Percentiles rank a stretch among this genome's conserved stretches.
phyloP scores from a whole-genome alignment of 2,113 vertebrate species.

The Rana temporaria region DNA sequence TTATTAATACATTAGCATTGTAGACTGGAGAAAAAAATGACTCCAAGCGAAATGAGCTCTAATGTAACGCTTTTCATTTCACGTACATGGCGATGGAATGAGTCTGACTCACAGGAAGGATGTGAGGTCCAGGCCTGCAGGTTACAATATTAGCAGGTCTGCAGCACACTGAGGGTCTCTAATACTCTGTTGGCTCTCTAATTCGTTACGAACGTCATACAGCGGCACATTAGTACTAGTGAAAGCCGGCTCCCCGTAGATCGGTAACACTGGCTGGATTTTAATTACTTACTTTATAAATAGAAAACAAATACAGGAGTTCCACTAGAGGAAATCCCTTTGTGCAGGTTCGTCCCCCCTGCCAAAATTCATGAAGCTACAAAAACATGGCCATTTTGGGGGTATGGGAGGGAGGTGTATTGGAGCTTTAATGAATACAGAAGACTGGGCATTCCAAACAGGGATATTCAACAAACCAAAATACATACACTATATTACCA shows the following conservation, averaged over 20 bases:
- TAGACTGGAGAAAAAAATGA: not conserved
- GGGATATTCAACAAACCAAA: too few relatives aligned
- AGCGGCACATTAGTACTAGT: not conserved
- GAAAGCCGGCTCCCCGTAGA: conserved; percentile 4
- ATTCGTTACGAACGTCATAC: conserved; percentile 7
- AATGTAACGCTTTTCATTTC: not conserved
- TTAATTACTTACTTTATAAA: conserved; percentile 17
- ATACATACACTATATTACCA: too few relatives aligned
- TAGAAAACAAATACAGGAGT: conserved; percentile 16
- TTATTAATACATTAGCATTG: too few relatives aligned
- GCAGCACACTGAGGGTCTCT: conserved; percentile 9
- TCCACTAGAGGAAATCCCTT: conserved; percentile 17
- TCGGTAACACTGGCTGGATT: not conserved
- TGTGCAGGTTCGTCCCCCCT: not conserved
- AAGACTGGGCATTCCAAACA: too few relatives aligned
- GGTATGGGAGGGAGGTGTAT: too few relatives aligned
- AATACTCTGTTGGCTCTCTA: conserved; percentile 19
- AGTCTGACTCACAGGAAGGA: conserved; percentile 44
- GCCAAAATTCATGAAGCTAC: not conserved
- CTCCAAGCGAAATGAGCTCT: not conserved
- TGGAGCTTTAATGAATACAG: too few relatives aligned
- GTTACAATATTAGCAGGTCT: conserved; percentile 12
- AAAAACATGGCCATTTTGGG: not conserved
- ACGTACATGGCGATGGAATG: not conserved
- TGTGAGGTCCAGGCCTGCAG: conserved; percentile 18